Percentiles rank a stretch among this genome's conserved stretches.
phyloP scores from a whole-genome alignment of 2,113 vertebrate genomes.

The Eublepharis macularius region DNA sequence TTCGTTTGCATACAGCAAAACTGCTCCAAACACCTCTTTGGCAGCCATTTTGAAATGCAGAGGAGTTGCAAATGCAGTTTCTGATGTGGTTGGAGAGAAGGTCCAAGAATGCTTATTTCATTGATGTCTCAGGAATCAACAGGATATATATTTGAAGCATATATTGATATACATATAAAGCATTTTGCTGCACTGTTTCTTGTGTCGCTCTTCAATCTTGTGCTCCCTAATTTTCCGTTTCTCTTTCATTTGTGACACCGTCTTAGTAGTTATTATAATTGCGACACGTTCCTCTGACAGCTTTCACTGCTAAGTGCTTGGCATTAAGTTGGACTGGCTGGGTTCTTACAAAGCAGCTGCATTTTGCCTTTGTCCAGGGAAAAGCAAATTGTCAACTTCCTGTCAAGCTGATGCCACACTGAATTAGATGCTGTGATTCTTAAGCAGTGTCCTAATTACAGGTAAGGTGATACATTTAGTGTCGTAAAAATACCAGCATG shows the following conservation, averaged over 20 bases:
- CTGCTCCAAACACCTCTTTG: not conserved
- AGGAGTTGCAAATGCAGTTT: not conserved
- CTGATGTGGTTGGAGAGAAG: not conserved
- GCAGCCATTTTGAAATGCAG: not conserved
- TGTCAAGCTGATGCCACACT: conserved; percentile 18
- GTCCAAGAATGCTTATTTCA: not conserved
- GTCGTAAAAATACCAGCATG: not conserved
- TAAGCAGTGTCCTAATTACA: not conserved
- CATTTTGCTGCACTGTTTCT: not conserved
- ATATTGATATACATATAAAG: not conserved
- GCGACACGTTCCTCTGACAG: conserved; percentile 22
- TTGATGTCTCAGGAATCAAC: not conserved
- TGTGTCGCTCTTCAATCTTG: not conserved
- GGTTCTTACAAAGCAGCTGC: conserved; percentile 8
- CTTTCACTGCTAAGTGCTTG: conserved; percentile 22
- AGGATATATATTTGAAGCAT: not conserved
- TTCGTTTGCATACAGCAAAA: not conserved
- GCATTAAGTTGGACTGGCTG: not conserved
- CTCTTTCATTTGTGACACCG: conserved; percentile 16
- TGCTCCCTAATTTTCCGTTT: conserved; percentile 10
- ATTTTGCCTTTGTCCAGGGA: conserved; percentile 20
- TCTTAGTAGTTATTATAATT: conserved; percentile 10
- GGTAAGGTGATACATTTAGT: conserved; percentile 4
- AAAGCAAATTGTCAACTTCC: not conserved
- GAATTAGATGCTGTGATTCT: conserved; percentile 26